Base-by-base conservation (phyloP, 2,888 invertebrate species). In the Blera fallax region DNA sequence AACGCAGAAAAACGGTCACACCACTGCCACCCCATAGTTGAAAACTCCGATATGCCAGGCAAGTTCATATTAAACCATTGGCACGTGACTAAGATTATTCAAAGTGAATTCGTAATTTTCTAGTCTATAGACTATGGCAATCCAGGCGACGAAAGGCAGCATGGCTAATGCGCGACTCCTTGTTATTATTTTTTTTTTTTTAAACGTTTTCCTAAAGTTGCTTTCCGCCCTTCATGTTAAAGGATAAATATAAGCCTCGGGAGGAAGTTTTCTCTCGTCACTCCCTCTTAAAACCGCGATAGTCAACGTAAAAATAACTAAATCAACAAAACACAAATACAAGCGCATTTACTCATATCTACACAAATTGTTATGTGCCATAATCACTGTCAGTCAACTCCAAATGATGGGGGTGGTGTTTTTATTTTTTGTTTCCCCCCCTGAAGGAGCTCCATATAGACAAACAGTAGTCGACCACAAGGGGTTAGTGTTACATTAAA, bases 71-170 rank as follows among this genome's bases (percentile, higher is more conserved):
- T 50, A 74, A 56, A 64, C 69, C 74, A 34, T 54, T 64, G 74
- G 56, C 70, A 84, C 84, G 84, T 84, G 84, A 74, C 84, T 37
- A 50, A 58, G 80, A 76, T 74, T 80, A 80, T 65, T 84, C 69
- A 52, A 84, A 62, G 62, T 64, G 74, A 69, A 84, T 84, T 65
- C 40, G 56, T 80, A 84, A 80, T 70, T 74, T 67, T 50, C 27
- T 45, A n/a, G 32, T 50, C 34, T 65, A 21, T 34, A 27, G 10
- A 10, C 37, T 11, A 14, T 29, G 6, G 16, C 27, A 16, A 4
- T 32, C 8, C 14, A 6, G 45, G 14, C 24, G 34, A 64, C 54
- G 60, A 45, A 58, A 43, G 18, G 69, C 3, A 10, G n/a, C 54
- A 54, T 11, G 18, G 18, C 27, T 11, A 21, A n/a, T 7, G 3